Percentiles rank a stretch among this genome's conserved stretches.
Evolutionary conservation across 2,113 vertebrate species (phyloP).

Genomic region (Tenebrosternarchus preto): DNA sequence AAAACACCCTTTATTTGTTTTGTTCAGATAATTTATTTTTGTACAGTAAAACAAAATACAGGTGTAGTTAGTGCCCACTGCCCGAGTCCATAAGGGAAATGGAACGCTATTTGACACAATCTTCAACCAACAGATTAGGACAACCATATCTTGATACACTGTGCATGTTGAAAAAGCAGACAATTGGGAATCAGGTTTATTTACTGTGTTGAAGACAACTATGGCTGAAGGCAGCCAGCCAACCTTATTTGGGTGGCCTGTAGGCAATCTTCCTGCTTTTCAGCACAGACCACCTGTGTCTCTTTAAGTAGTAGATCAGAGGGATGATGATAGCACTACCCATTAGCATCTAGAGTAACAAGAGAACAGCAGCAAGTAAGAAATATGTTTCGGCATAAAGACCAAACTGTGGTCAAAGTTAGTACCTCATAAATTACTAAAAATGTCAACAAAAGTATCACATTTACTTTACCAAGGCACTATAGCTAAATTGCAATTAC

Average conservation of each 20-base stretch:
- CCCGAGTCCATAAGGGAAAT: background rate
- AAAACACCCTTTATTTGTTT: background rate
- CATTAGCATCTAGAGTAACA: conserved; percentile 75
- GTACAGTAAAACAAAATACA: conserved; percentile 37
- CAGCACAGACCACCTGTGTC: conserved; percentile 86
- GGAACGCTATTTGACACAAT: conserved; percentile 14
- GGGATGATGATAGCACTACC: conserved; percentile 74
- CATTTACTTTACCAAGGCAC: no score
- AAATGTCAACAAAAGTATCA: no score
- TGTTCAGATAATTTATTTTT: conserved; percentile 46
- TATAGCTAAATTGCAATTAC: no score
- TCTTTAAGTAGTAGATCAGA: conserved; percentile 83
- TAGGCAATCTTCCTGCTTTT: conserved; percentile 92
- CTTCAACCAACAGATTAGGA: background rate
- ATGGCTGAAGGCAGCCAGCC: background rate
- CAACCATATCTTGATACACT: conserved; percentile 4
- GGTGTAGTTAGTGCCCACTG: background rate
- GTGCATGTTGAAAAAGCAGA: conserved; percentile 44
- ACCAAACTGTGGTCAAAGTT: no score
- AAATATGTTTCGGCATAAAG: background rate
- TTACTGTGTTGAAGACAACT: conserved; percentile 9
- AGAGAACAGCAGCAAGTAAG: background rate
- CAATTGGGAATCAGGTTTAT: conserved; percentile 29
- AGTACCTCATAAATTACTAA: no score
- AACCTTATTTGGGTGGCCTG: conserved; percentile 82